Evolutionary conservation across 2,888 invertebrate species (phyloP).

Genomic region (Bibio marci): DNA sequence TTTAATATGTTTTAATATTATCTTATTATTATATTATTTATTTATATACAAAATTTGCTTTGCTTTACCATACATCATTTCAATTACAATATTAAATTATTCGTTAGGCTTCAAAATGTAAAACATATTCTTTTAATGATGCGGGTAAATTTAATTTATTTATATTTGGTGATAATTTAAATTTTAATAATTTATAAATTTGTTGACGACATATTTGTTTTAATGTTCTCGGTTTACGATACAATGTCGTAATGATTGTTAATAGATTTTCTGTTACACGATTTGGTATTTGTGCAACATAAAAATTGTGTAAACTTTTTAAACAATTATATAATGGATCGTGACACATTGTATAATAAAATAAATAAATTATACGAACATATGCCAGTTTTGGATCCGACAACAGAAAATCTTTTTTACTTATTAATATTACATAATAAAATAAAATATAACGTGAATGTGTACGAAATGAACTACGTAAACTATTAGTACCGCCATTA

Average conservation of each 20-base stretch:
- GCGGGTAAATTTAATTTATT: constrained; percentile 50
- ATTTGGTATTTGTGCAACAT: constrained; percentile 42
- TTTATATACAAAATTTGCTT: not conserved
- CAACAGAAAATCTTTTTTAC: constrained; percentile 44
- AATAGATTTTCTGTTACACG: constrained; percentile 44
- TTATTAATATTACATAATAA: constrained; percentile 52
- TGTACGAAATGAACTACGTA: constrained; percentile 28
- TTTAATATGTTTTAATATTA: not conserved
- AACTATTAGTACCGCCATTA: not conserved
- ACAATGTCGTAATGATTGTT: constrained; percentile 41
- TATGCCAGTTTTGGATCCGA: constrained; percentile 44
- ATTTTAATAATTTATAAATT: constrained; percentile 47
- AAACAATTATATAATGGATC: constrained; percentile 49
- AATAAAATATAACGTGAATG: constrained; percentile 40
- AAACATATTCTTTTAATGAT: constrained; percentile 47
- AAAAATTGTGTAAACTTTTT: constrained; percentile 45
- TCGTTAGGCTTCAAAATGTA: constrained; percentile 41
- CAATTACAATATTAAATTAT: not conserved
- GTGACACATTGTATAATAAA: constrained; percentile 50
- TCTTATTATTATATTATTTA: not conserved
- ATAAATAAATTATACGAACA: constrained; percentile 45
- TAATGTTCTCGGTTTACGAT: constrained; percentile 47
- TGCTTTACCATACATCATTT: not conserved
- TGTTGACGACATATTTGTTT: constrained; percentile 53
- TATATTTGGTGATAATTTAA: constrained; percentile 44